phyloP scores from a whole-genome alignment of 2,113 vertebrate species.

The Neodon shergylaensis region DNA sequence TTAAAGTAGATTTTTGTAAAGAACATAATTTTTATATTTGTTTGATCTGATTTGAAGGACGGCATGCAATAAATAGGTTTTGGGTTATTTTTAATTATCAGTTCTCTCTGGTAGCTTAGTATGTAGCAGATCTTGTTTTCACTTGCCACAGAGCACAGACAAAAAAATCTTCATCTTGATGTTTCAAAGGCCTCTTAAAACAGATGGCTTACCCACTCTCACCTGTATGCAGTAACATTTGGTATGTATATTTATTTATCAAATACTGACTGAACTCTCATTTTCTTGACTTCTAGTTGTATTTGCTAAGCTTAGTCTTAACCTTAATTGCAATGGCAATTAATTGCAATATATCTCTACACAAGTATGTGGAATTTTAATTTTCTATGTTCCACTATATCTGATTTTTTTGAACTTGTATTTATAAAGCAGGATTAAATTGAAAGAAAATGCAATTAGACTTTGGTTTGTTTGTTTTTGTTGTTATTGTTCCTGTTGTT shows the following conservation, averaged over 20 bases:
- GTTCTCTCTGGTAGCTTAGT: background rate
- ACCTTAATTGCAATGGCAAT: background rate
- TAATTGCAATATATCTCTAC: background rate
- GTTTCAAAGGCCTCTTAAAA: slow-evolving; percentile 21
- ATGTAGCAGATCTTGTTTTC: background rate
- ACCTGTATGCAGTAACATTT: background rate
- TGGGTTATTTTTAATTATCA: slow-evolving; percentile 38
- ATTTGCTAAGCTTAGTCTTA: background rate
- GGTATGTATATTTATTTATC: background rate
- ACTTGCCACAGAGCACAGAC: slow-evolving; percentile 30
- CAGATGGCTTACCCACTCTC: background rate
- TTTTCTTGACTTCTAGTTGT: slow-evolving; percentile 1
- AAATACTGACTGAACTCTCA: background rate
- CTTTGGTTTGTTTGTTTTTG: background rate
- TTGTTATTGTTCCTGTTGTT: background rate
- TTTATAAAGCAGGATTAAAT: background rate
- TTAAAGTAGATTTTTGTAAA: background rate
- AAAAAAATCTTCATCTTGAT: background rate
- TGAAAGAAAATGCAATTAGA: background rate
- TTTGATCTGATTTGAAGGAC: background rate
- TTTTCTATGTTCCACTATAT: background rate
- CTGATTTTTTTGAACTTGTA: background rate
- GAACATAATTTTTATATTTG: background rate
- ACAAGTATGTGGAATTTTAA: background rate
- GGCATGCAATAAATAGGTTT: background rate